These are phyloP conservation scores for Indicator maculatus DNA, from an alignment of 2,113 vertebrate genomes.

Conservation along the genomic window DNA sequence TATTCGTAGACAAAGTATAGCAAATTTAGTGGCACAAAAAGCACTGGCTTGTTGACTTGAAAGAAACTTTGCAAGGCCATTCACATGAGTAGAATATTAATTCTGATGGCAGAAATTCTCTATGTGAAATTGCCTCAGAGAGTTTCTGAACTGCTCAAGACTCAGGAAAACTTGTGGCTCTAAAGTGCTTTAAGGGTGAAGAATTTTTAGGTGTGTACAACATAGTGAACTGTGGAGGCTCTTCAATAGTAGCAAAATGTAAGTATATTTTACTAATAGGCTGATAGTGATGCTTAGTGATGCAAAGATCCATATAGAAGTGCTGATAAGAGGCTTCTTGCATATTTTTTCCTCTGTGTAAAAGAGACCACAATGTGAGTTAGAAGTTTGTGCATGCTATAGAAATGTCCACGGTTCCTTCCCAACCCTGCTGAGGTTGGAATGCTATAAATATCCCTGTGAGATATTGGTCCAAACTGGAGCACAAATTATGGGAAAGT, in stretches of 20 bases:
- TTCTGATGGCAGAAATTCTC: neutral
- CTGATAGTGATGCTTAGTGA: neutral
- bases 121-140: neutral
- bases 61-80: conserved; percentile 6
- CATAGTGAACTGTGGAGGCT: neutral
- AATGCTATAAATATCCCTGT: neutral
- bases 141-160: neutral
- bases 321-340: neutral
- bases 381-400: neutral
- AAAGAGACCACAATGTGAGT: neutral
- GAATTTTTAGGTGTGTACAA: neutral
- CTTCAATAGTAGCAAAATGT: neutral
- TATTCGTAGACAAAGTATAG: conserved; percentile 3
- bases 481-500: neutral
- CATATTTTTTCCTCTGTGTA: neutral
- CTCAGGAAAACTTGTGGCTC: neutral
- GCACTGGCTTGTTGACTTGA: conserved; percentile 14
- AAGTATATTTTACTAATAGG: neutral
- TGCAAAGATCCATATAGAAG: neutral
- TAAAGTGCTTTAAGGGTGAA: neutral
- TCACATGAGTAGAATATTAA: conserved; percentile 12
- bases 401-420: neutral
- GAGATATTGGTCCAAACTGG: conserved; percentile 1
- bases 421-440: neutral
- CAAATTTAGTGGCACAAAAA: neutral